phyloP scores from a whole-genome alignment of 64 coral and sea anemone genomes.

The Orbicella faveolata region DNA sequence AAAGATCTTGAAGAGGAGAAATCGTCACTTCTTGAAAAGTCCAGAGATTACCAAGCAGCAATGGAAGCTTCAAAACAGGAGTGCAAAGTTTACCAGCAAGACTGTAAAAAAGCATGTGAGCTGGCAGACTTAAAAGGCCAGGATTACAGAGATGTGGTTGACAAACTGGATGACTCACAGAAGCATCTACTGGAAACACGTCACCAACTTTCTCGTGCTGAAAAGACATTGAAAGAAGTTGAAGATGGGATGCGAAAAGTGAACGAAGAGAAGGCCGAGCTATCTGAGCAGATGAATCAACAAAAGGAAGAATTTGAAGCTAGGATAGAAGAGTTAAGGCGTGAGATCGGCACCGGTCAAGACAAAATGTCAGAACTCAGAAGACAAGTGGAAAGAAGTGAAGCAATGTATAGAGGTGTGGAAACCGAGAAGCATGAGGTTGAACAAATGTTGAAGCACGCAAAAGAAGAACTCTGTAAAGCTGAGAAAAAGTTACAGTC shows the following conservation, averaged over 20 bases:
- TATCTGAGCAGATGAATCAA: neutral
- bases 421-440: constrained; percentile 49
- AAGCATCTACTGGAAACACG: constrained; percentile 61
- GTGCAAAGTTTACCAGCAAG: constrained; percentile 53
- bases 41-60: constrained; percentile 14
- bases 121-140: constrained; percentile 70
- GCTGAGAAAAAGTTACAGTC: constrained; percentile 21
- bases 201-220: constrained; percentile 52
- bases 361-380: constrained; percentile 39
- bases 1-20: constrained; percentile 36
- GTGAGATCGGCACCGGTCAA: neutral
- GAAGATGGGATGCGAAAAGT: neutral
- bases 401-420: constrained; percentile 18
- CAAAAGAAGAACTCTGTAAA: constrained; percentile 44
- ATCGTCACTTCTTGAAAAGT: constrained; percentile 37
- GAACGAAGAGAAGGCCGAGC: neutral
- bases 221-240: constrained; percentile 28
- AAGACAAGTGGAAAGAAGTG: constrained; percentile 29
- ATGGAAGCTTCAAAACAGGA: constrained; percentile 32
- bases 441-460: constrained; percentile 56
- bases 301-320: constrained; percentile 33
- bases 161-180: constrained; percentile 63
- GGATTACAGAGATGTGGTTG: constrained; percentile 74
- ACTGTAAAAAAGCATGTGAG: constrained; percentile 79
- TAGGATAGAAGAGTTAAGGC: constrained; percentile 14